Base-by-base conservation (phyloP, 1,140 invertebrate species). In the Littorina saxatilis region DNA sequence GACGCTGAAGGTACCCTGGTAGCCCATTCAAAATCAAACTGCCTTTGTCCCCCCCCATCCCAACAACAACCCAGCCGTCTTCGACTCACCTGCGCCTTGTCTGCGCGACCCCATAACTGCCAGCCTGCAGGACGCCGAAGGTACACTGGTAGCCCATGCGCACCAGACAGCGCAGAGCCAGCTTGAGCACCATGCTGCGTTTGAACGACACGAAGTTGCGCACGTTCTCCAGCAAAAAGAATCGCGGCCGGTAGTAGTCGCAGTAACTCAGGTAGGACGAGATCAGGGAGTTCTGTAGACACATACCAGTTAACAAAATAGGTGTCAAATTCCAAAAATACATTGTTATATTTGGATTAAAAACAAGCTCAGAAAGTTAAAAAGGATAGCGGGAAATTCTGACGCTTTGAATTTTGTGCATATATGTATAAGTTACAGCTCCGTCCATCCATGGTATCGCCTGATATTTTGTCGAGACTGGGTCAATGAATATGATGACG, bases 71-170 rank as follows among this genome's bases (percentile, higher is more conserved):
- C n/a, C n/a, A n/a, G n/a, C n/a, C n/a, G n/a, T n/a, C n/a, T n/a
- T n/a, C n/a, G 9, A 5, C 66, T 68, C 35, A 68, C 66, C 66
- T 39, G 85, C 96, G 92, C 75, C 96, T 93, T 0, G 96, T 96
- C 91, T 97, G 96, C 17, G 97, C 96, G 2, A 98, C 94, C 0
- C 97, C 97, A 90, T 96, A 98, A 90, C 95, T 95, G 7, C 97
- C 97, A 23, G 96, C 96, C 94, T 98, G 96, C 2, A 98, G 89
- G 27, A 98, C 94, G 3, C 96, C 96, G 92, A 97, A 97, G 0
- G 96, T 96, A 85, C 96, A 97, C 90, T 98, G 96, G 90, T 98
- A 98, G 0, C 96, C 96, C 95, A 98, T 97, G 50, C 95, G 93
- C 20, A 97, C 86, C 2, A 98, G 92, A 85, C 96, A 96, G 4